Evolutionary conservation across 2,113 vertebrate species (phyloP).

Genomic region (Alethe diademata): DNA sequence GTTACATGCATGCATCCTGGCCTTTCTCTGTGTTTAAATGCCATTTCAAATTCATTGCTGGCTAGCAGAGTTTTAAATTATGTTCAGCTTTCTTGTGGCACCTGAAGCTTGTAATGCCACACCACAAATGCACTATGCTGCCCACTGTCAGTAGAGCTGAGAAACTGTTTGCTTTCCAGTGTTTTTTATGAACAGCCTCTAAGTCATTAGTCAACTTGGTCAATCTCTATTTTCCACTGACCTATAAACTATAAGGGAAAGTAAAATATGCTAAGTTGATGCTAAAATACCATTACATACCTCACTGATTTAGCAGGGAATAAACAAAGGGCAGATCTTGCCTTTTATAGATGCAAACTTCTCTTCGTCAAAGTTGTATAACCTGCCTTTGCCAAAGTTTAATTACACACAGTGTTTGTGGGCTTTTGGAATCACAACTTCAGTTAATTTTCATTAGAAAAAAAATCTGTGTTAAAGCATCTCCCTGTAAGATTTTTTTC

Average conservation of each 20-base stretch:
- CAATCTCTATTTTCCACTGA: slow-evolving; percentile 7
- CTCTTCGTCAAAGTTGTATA: slow-evolving; percentile 33
- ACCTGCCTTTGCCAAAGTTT: slow-evolving; percentile 39
- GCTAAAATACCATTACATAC: slow-evolving; percentile 68
- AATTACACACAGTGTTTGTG: slow-evolving; percentile 11
- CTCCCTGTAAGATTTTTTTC: neutral
- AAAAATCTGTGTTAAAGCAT: neutral
- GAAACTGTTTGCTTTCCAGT: neutral
- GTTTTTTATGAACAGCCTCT: neutral
- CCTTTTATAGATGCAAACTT: slow-evolving; percentile 74
- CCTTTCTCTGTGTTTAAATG: neutral
- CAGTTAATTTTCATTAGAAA: neutral
- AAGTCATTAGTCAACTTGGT: neutral
- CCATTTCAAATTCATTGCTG: neutral
- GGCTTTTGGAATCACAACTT: neutral
- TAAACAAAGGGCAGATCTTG: slow-evolving; percentile 73
- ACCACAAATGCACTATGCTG: neutral
- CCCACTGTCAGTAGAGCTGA: neutral
- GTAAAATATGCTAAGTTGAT: slow-evolving; percentile 61
- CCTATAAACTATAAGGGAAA: neutral
- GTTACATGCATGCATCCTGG: neutral
- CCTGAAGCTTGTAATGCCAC: neutral
- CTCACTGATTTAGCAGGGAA: slow-evolving; percentile 65
- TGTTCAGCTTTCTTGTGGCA: neutral
- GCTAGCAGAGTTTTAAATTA: neutral